These are phyloP conservation scores for Nemoura dubitans DNA, from an alignment of 2,888 invertebrate genomes.

Conservation along the genomic window DNA sequence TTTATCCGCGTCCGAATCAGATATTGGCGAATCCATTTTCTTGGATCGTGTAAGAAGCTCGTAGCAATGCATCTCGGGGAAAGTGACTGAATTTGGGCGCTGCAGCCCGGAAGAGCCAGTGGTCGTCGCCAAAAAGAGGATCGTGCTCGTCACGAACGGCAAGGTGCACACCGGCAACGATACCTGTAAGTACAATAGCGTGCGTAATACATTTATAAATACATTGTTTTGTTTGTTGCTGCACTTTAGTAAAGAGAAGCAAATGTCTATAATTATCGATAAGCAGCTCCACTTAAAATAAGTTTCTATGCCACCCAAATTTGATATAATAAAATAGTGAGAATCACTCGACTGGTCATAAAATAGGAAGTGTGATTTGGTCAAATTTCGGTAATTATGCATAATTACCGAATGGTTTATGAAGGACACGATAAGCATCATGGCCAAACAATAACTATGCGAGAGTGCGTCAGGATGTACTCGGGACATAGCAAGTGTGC, in stretches of 20 bases:
- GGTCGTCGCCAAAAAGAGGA: constrained; percentile 58
- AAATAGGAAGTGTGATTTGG: no score
- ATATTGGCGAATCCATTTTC: not conserved
- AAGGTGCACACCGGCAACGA: constrained; percentile 57
- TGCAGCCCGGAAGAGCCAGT: constrained; percentile 54
- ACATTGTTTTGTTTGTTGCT: no score
- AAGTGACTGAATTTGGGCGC: constrained; percentile 55
- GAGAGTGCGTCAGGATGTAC: no score
- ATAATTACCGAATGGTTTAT: no score
- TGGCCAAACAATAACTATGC: no score
- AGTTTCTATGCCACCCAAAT: not conserved
- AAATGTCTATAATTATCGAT: not conserved
- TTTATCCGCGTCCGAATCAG: not conserved
- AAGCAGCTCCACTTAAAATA: not conserved
- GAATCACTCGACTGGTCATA: no score
- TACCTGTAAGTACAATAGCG: constrained; percentile 38
- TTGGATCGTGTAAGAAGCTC: constrained; percentile 46
- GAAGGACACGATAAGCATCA: no score
- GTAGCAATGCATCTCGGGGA: constrained; percentile 58
- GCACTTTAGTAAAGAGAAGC: not conserved
- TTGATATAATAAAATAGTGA: no score
- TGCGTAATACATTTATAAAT: no score
- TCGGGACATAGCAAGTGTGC: no score
- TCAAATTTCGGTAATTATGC: no score
- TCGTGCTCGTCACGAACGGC: constrained; percentile 58